phyloP scores from a whole-genome alignment of 2,888 invertebrate genomes.

The Miltochrista miniata region DNA sequence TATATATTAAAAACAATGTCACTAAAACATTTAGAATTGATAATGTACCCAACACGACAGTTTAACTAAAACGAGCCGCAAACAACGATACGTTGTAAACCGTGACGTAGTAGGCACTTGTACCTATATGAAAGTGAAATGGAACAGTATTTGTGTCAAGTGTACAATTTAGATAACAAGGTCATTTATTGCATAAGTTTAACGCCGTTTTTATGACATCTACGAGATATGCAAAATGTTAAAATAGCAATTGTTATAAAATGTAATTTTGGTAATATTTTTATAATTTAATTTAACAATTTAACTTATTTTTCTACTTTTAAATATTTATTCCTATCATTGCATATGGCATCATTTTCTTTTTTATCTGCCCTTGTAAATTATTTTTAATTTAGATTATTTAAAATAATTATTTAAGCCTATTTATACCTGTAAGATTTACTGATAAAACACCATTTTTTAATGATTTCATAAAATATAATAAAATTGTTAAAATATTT shows the following conservation, averaged over 20 bases:
- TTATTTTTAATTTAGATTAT: too few relatives aligned
- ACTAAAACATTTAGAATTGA: neutral
- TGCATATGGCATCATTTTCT: too few relatives aligned
- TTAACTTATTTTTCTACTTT: too few relatives aligned
- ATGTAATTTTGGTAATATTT: too few relatives aligned
- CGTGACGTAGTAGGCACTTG: conserved; percentile 55
- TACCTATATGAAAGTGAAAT: conserved; percentile 80
- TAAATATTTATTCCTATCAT: too few relatives aligned
- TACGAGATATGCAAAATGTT: conserved; percentile 1
- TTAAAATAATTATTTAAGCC: too few relatives aligned
- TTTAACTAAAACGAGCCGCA: conserved; percentile 38
- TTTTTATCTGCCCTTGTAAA: too few relatives aligned
- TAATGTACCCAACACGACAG: conserved; percentile 6
- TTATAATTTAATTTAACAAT: too few relatives aligned
- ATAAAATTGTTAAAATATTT: too few relatives aligned
- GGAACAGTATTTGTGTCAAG: conserved; percentile 82
- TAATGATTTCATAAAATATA: too few relatives aligned
- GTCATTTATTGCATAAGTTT: conserved; percentile 76
- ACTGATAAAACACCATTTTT: too few relatives aligned
- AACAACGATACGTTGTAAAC: conserved; percentile 51
- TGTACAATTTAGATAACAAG: conserved; percentile 83
- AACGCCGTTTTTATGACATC: conserved; percentile 45
- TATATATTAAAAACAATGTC: neutral
- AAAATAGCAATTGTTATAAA: neutral
- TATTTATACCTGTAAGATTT: too few relatives aligned